Conservation (phyloP, 2,797 vertebrate genomes). For the Margarornis squamiger region DNA sequence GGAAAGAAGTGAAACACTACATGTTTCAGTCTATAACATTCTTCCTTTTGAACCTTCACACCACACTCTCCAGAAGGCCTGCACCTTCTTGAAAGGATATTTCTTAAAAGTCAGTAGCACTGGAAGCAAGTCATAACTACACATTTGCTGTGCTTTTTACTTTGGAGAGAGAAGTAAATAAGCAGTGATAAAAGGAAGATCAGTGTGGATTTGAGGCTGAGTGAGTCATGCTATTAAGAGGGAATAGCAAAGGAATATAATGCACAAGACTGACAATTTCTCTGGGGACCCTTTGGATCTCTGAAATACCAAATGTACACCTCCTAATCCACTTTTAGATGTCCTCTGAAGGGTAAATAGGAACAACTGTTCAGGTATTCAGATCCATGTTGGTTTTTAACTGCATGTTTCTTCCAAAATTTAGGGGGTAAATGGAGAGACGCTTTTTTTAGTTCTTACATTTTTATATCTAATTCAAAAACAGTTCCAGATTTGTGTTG, state of each 20-base stretch:
- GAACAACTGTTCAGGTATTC: not conserved
- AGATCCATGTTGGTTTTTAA: not conserved
- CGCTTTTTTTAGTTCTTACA: not conserved
- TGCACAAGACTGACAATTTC: not conserved
- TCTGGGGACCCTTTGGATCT: not conserved
- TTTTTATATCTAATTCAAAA: not conserved
- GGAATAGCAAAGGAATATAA: not conserved
- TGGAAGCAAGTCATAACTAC: not conserved
- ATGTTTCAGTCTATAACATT: not conserved
- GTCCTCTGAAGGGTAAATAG: not conserved
- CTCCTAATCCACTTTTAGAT: not conserved
- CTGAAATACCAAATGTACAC: not conserved
- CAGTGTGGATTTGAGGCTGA: not conserved
- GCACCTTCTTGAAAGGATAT: not conserved
- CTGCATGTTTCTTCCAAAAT: not conserved
- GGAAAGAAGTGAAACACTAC: not conserved
- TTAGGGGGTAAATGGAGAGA: accelerated
- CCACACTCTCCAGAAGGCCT: not conserved
- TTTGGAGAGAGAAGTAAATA: not conserved
- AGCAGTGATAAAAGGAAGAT: not conserved
- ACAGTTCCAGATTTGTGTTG: not conserved
- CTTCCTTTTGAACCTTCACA: not conserved
- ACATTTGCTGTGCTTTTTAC: not conserved
- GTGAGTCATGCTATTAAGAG: not conserved
- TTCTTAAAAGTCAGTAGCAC: not conserved